Conservation (phyloP, 2,797 vertebrate species). For the Craterocephalus amniculus region DNA sequence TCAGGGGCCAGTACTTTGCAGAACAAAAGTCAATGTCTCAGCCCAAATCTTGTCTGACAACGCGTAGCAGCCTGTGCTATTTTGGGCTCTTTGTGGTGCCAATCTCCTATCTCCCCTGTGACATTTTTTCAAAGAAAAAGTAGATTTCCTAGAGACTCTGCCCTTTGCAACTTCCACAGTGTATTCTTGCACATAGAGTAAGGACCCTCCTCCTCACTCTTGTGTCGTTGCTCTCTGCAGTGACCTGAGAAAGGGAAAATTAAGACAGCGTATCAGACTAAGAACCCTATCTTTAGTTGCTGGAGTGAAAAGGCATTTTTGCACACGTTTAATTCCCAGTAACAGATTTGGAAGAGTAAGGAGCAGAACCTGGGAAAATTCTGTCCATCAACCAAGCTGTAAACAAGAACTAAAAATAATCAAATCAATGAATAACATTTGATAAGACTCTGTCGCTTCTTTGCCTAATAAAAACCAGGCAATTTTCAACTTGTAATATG, state of each 20-base stretch:
- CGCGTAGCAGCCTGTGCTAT: slow-evolving; percentile 98
- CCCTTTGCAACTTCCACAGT: slow-evolving; percentile 97
- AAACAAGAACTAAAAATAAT: slow-evolving; percentile 44
- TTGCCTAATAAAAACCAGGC: slow-evolving; percentile 25
- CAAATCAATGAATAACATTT: neutral
- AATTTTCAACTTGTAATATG: slow-evolving; percentile 24
- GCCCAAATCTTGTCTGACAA: slow-evolving; percentile 99
- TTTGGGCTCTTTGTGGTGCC: slow-evolving; percentile 99
- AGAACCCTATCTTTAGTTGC: slow-evolving; percentile 78
- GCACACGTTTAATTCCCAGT: slow-evolving; percentile 79
- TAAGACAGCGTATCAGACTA: slow-evolving; percentile 90
- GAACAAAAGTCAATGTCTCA: slow-evolving; percentile 99
- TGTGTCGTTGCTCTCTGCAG: slow-evolving; percentile 84
- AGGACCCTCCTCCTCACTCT: slow-evolving; percentile 87
- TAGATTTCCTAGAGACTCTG: slow-evolving; percentile 99
- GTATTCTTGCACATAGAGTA: slow-evolving; percentile 91
- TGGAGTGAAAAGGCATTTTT: slow-evolving; percentile 74
- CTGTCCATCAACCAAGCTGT: slow-evolving; percentile 31
- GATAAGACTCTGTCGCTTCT: slow-evolving; percentile 17
- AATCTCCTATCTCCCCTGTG: slow-evolving; percentile 98
- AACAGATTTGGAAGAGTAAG: slow-evolving; percentile 72
- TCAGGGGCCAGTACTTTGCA: slow-evolving; percentile 91
- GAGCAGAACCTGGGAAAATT: slow-evolving; percentile 75
- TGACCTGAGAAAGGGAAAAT: slow-evolving; percentile 85
- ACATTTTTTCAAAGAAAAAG: slow-evolving; percentile 99